These are phyloP conservation scores for Heliothis subflexa DNA, from an alignment of 1,140 invertebrate species.

Conservation along the genomic window DNA sequence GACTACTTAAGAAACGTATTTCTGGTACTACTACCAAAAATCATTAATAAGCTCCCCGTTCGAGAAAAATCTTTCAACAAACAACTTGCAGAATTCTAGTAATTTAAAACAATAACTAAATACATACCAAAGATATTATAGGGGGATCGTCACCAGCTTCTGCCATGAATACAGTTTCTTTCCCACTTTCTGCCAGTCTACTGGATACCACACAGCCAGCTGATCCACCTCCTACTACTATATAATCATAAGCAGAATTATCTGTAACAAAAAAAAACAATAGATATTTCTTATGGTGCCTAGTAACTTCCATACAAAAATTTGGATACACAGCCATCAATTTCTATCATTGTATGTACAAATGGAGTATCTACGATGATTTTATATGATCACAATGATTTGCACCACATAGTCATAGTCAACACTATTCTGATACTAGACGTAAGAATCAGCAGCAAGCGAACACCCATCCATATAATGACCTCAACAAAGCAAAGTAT, in stretches of 20 bases:
- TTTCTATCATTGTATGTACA: too few species aligned
- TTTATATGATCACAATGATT: too few species aligned
- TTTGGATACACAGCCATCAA: too few species aligned
- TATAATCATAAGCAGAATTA: conserved; percentile 13
- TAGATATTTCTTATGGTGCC: too few species aligned
- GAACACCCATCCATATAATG: too few species aligned
- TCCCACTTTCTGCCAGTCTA: conserved; percentile 10
- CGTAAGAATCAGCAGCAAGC: not conserved
- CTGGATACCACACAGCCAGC: conserved; percentile 11
- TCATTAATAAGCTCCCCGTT: too few species aligned
- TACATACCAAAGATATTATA: not conserved
- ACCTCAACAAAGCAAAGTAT: too few species aligned
- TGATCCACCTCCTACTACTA: conserved; percentile 14
- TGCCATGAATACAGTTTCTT: not conserved
- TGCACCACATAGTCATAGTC: not conserved
- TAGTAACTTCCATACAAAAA: too few species aligned
- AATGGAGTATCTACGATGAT: too few species aligned
- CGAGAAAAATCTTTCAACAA: not conserved
- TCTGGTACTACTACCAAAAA: too few species aligned
- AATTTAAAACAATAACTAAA: not conserved
- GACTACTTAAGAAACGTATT: too few species aligned
- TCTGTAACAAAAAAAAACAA: not conserved
- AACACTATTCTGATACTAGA: not conserved
- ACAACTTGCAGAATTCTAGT: not conserved
- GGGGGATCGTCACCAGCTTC: conserved; percentile 23